These are phyloP conservation scores for Donacobius atricapilla DNA, from an alignment of 2,113 vertebrate genomes.

Conservation along the genomic window DNA sequence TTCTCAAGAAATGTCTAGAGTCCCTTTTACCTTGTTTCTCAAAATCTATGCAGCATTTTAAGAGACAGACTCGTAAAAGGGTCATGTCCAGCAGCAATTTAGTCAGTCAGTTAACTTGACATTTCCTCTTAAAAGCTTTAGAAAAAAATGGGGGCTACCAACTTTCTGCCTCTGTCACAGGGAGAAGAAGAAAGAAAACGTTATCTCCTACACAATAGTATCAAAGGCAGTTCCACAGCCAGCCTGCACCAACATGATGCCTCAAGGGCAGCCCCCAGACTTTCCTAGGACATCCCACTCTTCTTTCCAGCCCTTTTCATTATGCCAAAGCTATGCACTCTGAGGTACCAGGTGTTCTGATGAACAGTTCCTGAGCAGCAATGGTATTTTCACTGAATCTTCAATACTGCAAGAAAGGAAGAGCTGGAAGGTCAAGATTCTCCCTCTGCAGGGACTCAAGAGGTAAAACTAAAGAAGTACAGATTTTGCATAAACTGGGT, in stretches of 20 bases:
- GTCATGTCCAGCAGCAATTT: not conserved
- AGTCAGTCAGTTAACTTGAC: not conserved
- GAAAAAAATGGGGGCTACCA: not conserved
- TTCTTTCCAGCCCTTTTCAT: not conserved
- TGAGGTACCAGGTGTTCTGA: not conserved
- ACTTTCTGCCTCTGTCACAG: not conserved
- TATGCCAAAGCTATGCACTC: not conserved
- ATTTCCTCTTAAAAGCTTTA: not conserved
- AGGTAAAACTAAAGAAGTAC: not conserved
- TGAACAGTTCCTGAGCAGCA: not conserved
- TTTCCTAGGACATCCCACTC: not conserved
- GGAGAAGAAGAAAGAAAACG: not conserved
- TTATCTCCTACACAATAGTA: not conserved
- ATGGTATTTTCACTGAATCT: not conserved
- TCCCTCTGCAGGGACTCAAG: not conserved
- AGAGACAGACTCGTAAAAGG: not conserved
- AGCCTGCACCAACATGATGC: accelerated
- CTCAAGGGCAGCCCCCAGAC: not conserved
- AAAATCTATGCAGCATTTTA: not conserved
- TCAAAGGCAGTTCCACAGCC: not conserved
- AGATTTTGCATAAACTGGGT: not conserved
- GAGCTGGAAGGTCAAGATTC: not conserved
- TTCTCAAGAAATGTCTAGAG: not conserved
- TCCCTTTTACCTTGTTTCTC: not conserved
- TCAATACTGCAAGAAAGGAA: not conserved